Percentiles rank a stretch among this genome's conserved stretches.
Evolutionary conservation across 2,888 invertebrate genomes (phyloP).

Genomic region (Villa cingulata): DNA sequence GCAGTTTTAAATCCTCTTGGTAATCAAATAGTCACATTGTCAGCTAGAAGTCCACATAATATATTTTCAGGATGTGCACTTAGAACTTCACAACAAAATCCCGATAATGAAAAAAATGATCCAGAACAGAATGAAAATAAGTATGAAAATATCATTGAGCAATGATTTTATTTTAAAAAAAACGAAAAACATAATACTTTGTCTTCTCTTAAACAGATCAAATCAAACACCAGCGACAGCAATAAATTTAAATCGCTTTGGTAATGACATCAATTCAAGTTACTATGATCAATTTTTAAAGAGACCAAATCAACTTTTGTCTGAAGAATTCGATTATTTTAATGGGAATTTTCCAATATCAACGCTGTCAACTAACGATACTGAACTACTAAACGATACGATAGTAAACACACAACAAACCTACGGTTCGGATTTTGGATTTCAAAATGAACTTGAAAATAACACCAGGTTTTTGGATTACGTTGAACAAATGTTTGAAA

Average conservation of each 20-base stretch:
- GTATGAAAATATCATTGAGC: too few relatives aligned
- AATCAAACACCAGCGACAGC: neutral
- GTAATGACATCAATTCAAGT: neutral
- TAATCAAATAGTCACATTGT: conserved; percentile 68
- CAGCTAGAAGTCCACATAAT: conserved; percentile 44
- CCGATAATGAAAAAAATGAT: conserved; percentile 7
- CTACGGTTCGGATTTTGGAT: conserved; percentile 14
- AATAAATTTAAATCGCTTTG: neutral
- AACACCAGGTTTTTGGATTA: conserved; percentile 35
- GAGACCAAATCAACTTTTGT: too few relatives aligned
- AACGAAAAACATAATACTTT: too few relatives aligned
- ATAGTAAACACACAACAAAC: conserved; percentile 7
- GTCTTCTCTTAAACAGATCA: neutral
- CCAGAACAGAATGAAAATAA: conserved; percentile 1
- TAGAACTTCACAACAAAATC: conserved; percentile 19
- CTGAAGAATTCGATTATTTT: too few relatives aligned
- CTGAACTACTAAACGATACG: conserved; percentile 16
- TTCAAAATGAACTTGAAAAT: conserved; percentile 19
- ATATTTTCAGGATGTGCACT: conserved; percentile 48
- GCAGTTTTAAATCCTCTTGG: conserved; percentile 52
- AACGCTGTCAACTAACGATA: conserved; percentile 11
- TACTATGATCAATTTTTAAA: conserved; percentile 40
- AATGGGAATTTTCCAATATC: conserved; percentile 11
- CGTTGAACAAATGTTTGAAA: conserved; percentile 38
- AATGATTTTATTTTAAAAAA: too few relatives aligned